Percentiles rank a stretch among this genome's conserved stretches.
These are phyloP conservation scores for Miltochrista miniata DNA, from an alignment of 2,888 invertebrate species.

Conservation along the genomic window DNA sequence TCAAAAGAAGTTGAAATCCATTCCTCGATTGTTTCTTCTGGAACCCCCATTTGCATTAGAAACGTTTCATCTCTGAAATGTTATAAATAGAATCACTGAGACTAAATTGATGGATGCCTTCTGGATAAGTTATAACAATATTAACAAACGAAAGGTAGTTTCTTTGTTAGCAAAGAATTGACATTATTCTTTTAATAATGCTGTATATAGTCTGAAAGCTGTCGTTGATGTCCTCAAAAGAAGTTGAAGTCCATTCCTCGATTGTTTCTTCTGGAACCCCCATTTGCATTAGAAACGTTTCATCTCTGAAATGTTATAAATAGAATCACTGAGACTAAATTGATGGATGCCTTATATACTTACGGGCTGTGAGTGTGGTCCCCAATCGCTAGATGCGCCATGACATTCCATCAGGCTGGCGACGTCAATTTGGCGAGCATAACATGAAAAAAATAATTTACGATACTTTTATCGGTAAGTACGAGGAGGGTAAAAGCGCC, in stretches of 20 bases:
- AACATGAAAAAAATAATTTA: too few species aligned
- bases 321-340: neutral
- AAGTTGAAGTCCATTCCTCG: neutral
- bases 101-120: too few species aligned
- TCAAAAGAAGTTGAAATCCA: neutral
- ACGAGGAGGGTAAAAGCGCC: too few species aligned
- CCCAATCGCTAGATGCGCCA: too few species aligned
- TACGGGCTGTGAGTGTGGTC: too few species aligned
- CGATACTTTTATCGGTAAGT: neutral
- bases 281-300: conserved; percentile 1
- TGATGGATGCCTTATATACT: neutral
- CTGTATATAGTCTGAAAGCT: conserved; percentile 18
- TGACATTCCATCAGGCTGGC: too few species aligned
- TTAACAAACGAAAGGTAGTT: neutral
- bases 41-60: conserved; percentile 1
- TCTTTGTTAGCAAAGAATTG: conserved; percentile 18
- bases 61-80: conserved; percentile 3
- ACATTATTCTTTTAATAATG: conserved; percentile 38
- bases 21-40: neutral
- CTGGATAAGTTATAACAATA: neutral
- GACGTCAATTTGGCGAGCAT: too few species aligned
- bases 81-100: neutral
- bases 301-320: conserved; percentile 1
- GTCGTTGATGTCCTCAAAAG: neutral
- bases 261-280: conserved; percentile 1